A percentile compares a stretch with the other conserved stretches of the same genome.
Conservation (phyloP, 2,888 invertebrate genomes). For the Sinodicranocentrus sp. region DNA sequence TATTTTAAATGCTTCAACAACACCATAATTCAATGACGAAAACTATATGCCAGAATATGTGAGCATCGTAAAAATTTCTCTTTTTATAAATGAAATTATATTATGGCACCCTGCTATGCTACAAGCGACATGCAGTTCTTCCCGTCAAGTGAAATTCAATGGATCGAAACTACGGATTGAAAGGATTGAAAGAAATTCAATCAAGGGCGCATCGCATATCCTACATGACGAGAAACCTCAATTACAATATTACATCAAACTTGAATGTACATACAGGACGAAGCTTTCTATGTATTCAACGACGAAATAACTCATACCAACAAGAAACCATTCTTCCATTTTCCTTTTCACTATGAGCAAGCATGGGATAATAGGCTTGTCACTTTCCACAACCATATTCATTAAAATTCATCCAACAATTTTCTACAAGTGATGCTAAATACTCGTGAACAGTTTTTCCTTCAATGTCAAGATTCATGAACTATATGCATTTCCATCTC, state of each 20-base stretch:
- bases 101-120: not conserved
- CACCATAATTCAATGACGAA: no score
- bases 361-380: conserved; percentile 16
- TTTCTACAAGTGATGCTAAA: not conserved
- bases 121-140: conserved; percentile 20
- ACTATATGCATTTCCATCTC: no score
- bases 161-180: conserved; percentile 17
- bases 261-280: not conserved
- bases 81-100: not conserved
- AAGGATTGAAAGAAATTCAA: conserved; percentile 39
- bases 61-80: conserved; percentile 6
- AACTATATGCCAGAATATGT: not conserved
- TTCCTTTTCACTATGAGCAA: conserved; percentile 9
- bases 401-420: conserved; percentile 2
- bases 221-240: no score
- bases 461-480: not conserved
- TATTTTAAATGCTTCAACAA: no score
- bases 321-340: conserved; percentile 18
- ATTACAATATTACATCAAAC: no score
- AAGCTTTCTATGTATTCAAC: not conserved
- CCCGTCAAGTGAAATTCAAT: not conserved
- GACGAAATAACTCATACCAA: not conserved
- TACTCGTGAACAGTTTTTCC: not conserved
- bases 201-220: conserved; percentile 24
- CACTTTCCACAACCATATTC: not conserved